Percentiles rank a stretch among this genome's conserved stretches.
Conservation (phyloP, 2,113 vertebrate genomes). For the Galemys pyrenaicus region DNA sequence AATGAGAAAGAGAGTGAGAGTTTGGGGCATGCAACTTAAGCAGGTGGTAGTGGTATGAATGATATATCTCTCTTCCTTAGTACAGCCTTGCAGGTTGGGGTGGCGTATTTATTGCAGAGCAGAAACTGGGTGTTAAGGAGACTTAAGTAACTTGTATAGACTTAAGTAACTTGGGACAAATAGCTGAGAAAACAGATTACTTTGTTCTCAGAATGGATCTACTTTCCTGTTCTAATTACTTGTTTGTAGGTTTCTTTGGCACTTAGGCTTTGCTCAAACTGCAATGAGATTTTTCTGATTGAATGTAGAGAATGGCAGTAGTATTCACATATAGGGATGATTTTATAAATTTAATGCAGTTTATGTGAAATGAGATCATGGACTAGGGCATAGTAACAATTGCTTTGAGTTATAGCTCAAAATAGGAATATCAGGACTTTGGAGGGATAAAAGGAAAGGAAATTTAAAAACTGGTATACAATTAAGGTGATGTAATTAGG, state of each 20-base stretch:
- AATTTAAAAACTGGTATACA: not conserved
- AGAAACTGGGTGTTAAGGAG: not conserved
- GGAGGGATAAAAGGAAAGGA: slow-evolving; percentile 15
- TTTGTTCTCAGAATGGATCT: not conserved
- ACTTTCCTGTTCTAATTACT: slow-evolving; percentile 48
- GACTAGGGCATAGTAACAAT: not conserved
- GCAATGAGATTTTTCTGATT: not conserved
- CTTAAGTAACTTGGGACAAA: too few relatives aligned
- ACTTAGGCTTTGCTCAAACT: slow-evolving; percentile 27
- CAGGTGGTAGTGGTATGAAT: not conserved
- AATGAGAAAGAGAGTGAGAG: slow-evolving; percentile 20
- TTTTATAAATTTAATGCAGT: slow-evolving; percentile 36
- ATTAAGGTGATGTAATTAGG: slow-evolving; percentile 25
- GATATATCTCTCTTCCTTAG: slow-evolving; percentile 27
- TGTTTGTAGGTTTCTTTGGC: slow-evolving; percentile 27
- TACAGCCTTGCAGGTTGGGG: not conserved
- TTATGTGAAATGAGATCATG: not conserved
- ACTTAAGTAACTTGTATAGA: not conserved
- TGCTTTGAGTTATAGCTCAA: not conserved
- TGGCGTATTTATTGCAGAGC: not conserved
- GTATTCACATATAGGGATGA: not conserved
- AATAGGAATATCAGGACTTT: slow-evolving; percentile 31
- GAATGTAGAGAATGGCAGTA: not conserved
- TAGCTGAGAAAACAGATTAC: slow-evolving; percentile 26
- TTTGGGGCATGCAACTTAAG: not conserved